Conservation (phyloP, 1,140 invertebrate genomes). For the Nephila pilipes region DNA sequence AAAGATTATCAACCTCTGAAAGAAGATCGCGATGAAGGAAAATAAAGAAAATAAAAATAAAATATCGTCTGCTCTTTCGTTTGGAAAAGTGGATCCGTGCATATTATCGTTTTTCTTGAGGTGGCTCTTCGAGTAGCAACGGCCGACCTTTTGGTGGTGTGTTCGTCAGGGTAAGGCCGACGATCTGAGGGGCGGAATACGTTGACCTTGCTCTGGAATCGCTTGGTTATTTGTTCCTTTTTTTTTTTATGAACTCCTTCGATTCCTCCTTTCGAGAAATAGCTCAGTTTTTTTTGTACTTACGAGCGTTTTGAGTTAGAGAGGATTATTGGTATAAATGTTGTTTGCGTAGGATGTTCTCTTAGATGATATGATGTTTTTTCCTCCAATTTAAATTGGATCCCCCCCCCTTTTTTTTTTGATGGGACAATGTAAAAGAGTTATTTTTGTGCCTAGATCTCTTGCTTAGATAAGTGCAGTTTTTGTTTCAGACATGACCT, state of each 20-base stretch:
- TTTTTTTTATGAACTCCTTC: conserved; percentile 46
- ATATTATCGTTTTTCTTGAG: conserved; percentile 13
- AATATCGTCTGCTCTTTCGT: conserved; percentile 38
- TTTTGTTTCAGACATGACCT: not conserved
- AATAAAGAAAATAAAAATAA: not conserved
- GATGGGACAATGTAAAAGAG: not conserved
- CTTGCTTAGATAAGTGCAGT: not conserved
- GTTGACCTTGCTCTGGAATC: conserved; percentile 71
- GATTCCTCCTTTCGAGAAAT: conserved; percentile 47
- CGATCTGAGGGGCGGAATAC: conserved; percentile 64
- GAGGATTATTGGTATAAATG: not conserved
- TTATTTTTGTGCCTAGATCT: not conserved
- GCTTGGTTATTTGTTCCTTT: conserved; percentile 14
- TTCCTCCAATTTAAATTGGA: not conserved
- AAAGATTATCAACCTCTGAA: conserved; percentile 51
- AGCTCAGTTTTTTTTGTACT: conserved; percentile 3
- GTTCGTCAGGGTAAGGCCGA: conserved; percentile 45
- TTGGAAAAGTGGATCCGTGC: conserved; percentile 57
- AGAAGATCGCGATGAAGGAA: conserved; percentile 33
- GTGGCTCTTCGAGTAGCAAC: conserved; percentile 46
- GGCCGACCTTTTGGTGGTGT: conserved; percentile 63
- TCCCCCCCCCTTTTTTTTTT: not conserved
- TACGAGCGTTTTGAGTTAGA: not conserved
- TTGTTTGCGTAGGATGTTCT: not conserved
- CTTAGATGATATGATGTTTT: not conserved